A percentile compares a stretch with the other conserved stretches of the same genome.
Evolutionary conservation across 2,113 vertebrate genomes (phyloP).

Genomic region (Tragelaphus scriptus): DNA sequence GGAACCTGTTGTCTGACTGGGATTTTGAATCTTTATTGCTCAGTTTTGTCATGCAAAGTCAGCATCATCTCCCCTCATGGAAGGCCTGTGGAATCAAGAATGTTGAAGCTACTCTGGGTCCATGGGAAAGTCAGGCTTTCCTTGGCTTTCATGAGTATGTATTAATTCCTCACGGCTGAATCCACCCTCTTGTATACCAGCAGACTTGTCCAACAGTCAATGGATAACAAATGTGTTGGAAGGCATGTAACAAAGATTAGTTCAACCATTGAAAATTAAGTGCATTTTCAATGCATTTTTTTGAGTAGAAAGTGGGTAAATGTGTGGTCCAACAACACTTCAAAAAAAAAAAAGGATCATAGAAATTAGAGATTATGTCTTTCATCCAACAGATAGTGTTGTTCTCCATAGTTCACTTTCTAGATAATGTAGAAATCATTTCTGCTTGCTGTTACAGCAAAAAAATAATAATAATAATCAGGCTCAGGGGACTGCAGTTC

Average conservation of each 20-base stretch:
- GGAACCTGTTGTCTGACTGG: neutral
- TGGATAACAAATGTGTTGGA: neutral
- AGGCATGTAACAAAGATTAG: neutral
- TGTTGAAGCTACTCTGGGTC: neutral
- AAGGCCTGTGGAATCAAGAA: neutral
- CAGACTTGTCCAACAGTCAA: neutral
- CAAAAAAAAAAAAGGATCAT: neutral
- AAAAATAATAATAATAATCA: conserved; percentile 24
- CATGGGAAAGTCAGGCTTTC: neutral
- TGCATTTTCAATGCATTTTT: neutral
- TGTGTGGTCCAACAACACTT: neutral
- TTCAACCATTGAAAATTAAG: neutral
- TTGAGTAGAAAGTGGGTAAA: neutral
- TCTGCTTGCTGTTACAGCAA: neutral
- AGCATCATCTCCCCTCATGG: neutral
- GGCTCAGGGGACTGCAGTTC: neutral
- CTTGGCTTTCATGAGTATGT: neutral
- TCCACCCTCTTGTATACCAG: neutral
- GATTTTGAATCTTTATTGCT: neutral
- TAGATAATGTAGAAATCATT: neutral
- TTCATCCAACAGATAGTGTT: neutral
- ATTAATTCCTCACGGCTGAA: neutral
- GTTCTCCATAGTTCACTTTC: neutral
- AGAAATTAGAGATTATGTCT: neutral
- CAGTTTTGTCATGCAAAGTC: neutral